Evolutionary conservation across 1,140 invertebrate species (phyloP), one percentile per base, ranked within the genome.

Genomic region (Drosophila mauritiana): DNA sequence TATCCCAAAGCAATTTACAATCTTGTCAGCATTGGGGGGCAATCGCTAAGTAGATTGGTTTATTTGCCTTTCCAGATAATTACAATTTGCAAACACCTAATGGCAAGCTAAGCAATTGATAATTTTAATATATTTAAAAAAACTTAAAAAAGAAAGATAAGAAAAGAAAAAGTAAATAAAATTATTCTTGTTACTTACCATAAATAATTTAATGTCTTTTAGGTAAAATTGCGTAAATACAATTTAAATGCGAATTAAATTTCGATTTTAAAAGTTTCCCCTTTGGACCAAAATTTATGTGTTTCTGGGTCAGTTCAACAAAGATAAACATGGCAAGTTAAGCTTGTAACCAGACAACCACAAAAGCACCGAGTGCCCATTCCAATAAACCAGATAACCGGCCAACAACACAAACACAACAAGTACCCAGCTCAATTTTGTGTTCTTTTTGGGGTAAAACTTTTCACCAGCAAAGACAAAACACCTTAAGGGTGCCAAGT

Each of bases 281-380:
- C 15, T 15, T 17, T 22, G 42, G 57, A 2, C 40, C 46, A 25
- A 57, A 82, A 88, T 88, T 88, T 79, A 88, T 86, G 61, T 74
- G 52, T 72, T 83, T 76, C 52, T 55, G 64, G 82, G 73, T 85
- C 65, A 83, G 57, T 73, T 59, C 46, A 76, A 57, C 61, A 67
- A 73, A 72, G 78, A 72, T 86, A 78, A 86, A 81, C 78, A 67
- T 27, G 48, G 53, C 25, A 85, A 78, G 68, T 78, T 78, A 57
- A 51, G 58, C 56, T 51, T n/a, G 61, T 68, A 69, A 67, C 67
- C 59, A 54, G 58, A 45, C 72, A 55, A 45, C 61, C 46, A 58
- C 56, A 55, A 56, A 46, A 69, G 39, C 51, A 55, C 22, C 37
- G 40, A 70, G 40, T 45, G 46, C 37, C 48, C 64, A 43, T 69